Conservation (phyloP, 2,888 invertebrate species). For the Drosophila conformis region DNA sequence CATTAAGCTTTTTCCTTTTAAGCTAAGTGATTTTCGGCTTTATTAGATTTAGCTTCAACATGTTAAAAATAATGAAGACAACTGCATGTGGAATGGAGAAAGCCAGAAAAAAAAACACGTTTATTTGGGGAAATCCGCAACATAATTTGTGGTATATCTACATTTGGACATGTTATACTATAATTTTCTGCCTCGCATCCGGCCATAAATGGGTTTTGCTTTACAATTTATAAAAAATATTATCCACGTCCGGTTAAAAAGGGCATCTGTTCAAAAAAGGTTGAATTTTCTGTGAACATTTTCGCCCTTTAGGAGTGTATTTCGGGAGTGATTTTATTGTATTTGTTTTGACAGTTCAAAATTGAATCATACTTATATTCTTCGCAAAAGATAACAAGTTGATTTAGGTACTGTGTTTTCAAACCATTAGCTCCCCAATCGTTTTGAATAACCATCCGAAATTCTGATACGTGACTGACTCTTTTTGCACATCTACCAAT, state of each 20-base stretch:
- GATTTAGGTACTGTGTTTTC: not conserved
- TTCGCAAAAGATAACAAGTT: not conserved
- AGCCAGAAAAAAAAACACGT: not conserved
- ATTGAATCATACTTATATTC: not conserved
- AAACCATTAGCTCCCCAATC: not conserved
- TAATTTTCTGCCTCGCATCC: not conserved
- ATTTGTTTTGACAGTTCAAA: not conserved
- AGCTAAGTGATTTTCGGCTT: not conserved
- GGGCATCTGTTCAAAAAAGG: not conserved
- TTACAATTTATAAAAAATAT: not conserved
- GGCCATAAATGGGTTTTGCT: not conserved
- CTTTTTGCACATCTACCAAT: constrained; percentile 14
- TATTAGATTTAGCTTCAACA: not conserved
- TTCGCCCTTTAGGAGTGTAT: not conserved
- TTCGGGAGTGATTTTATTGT: not conserved
- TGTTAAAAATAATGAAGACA: not conserved
- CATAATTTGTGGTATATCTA: not conserved
- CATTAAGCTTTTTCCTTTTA: not conserved
- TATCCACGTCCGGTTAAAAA: not conserved
- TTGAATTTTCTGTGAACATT: not conserved
- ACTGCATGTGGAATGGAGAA: not conserved
- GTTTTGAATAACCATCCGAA: not conserved
- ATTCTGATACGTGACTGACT: constrained; percentile 6
- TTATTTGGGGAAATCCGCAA: not conserved
- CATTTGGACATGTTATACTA: not conserved